phyloP scores from a whole-genome alignment of 2,113 vertebrate species.

The Tenrec ecaudatus region DNA sequence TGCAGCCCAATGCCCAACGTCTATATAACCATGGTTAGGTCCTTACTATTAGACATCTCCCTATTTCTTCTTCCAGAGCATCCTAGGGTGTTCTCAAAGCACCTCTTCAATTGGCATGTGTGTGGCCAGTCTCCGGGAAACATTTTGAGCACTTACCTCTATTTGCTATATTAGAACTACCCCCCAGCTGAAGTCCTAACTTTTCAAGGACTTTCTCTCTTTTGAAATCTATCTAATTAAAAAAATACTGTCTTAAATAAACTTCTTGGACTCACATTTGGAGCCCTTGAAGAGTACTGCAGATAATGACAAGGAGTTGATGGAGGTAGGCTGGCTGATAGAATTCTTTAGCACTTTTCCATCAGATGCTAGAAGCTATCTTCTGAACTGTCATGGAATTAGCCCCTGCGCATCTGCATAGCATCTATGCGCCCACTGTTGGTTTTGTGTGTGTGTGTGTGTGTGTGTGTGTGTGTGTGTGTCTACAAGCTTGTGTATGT shows the following conservation, averaged over 20 bases:
- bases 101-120: not conserved
- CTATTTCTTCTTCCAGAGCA: not conserved
- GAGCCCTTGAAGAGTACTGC: not conserved
- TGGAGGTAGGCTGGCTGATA: not conserved
- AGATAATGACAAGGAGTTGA: not conserved
- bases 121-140: not conserved
- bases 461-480: too few relatives aligned
- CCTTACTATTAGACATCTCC: not conserved
- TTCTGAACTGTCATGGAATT: not conserved
- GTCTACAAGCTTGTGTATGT: too few relatives aligned
- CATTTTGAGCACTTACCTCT: slow-evolving; percentile 25
- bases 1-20: too few relatives aligned
- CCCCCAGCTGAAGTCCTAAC: not conserved
- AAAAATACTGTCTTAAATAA: not conserved
- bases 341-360: slow-evolving; percentile 35
- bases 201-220: slow-evolving; percentile 19
- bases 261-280: not conserved
- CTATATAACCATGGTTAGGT: not conserved
- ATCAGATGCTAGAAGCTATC: not conserved
- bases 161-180: slow-evolving; percentile 35
- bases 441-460: not conserved
- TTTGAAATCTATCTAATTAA: slow-evolving; percentile 13
- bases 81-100: not conserved
- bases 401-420: not conserved
- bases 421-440: not conserved